A percentile compares a stretch with the other conserved stretches of the same genome.
These are phyloP conservation scores for Rotaria sp. DNA, from an alignment of 2,888 invertebrate species.

Conservation along the genomic window DNA sequence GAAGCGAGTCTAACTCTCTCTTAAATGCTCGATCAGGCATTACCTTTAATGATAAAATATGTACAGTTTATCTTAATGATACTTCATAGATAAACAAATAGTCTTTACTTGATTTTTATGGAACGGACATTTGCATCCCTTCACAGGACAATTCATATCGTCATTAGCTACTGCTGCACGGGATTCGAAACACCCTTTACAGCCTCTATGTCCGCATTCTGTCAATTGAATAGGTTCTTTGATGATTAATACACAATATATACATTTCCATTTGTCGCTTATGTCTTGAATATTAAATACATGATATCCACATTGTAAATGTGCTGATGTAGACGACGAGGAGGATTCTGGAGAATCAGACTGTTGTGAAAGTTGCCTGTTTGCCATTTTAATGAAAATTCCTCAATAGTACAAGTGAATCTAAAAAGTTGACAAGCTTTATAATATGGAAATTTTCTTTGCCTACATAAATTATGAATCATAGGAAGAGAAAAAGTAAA, in stretches of 20 bases:
- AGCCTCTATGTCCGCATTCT: background rate
- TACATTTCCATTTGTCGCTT: background rate
- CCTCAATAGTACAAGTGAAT: no score
- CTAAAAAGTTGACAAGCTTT: no score
- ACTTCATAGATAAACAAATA: background rate
- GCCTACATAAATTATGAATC: no score
- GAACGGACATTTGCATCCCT: background rate
- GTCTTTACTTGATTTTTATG: background rate
- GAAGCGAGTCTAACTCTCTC: background rate
- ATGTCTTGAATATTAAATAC: background rate
- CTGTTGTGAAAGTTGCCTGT: background rate
- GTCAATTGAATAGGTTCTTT: background rate
- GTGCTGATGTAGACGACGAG: background rate
- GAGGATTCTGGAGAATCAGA: background rate
- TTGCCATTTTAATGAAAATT: no score
- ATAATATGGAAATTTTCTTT: no score
- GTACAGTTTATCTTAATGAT: no score
- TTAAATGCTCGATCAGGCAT: background rate
- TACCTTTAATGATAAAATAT: background rate
- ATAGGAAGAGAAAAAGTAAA: no score
- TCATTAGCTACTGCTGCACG: background rate
- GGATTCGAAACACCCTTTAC: background rate
- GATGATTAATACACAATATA: background rate
- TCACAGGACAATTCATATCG: background rate
- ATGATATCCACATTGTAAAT: background rate